Conservation (phyloP, 2,113 vertebrate genomes). For the Melospiza georgiana region DNA sequence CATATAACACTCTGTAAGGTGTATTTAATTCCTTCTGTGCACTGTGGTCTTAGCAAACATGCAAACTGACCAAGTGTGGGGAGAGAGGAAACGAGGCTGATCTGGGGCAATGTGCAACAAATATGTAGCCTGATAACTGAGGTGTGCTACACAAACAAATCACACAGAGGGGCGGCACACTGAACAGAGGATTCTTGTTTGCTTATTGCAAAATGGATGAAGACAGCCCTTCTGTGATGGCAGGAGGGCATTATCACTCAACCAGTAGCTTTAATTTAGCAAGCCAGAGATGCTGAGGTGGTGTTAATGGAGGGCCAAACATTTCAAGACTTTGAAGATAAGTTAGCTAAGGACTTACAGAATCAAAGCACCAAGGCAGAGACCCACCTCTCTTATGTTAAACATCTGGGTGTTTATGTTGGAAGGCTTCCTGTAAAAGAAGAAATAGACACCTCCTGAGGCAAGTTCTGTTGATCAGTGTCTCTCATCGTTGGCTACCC, state of each 20-base stretch:
- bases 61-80: neutral
- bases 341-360: neutral
- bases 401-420: neutral
- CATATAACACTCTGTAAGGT: neutral
- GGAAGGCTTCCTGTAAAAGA: neutral
- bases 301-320: neutral
- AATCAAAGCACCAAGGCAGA: neutral
- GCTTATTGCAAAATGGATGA: neutral
- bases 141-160: neutral
- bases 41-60: neutral
- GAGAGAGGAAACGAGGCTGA: neutral
- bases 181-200: neutral
- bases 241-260: neutral
- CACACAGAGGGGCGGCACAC: neutral
- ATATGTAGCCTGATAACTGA: neutral
- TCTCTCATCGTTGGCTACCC: neutral
- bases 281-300: neutral
- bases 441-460: neutral
- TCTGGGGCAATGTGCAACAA: neutral
- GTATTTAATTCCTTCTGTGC: neutral
- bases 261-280: neutral
- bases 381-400: neutral
- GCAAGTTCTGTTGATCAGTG: neutral
- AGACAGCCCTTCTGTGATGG: neutral
- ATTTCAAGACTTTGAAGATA: neutral